Evolutionary conservation across 1,140 invertebrate genomes (phyloP), one percentile per base, ranked within the genome.

Genomic region (Battus philenor): DNA sequence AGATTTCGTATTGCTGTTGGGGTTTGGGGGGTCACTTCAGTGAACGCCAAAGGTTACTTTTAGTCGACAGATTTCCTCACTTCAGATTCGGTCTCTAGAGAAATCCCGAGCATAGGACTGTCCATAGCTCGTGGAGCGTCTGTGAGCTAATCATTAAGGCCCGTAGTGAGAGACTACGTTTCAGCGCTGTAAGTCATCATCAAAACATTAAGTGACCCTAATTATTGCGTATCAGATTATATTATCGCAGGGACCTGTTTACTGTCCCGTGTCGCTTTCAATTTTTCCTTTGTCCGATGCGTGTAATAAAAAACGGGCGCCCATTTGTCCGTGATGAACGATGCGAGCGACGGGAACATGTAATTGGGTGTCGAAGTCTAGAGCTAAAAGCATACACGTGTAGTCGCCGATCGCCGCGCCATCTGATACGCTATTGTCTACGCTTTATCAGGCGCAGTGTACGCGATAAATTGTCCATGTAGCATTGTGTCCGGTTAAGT

Each of bases 311-410:
- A 83, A 77, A 69, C 33, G 12, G 33, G 61, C 50, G 60, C 62
- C 73, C 69, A 60, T 73, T 78, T 68, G 67, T 59, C 47, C 59
- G 68, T 82, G 76, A 80, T 77, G 72, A 76, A 80, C 74, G 74
- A 77, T 60, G 48, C 45, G 31, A 48, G 47, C 52, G 61, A 62
- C 61, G 53, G 64, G 50, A 41, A 51, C 56, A 59, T 63, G 72
- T 80, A 84, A 84, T 83, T 84, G 74, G 73, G 68, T 78, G 72
- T 80, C 72, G 68, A 78, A 75, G 77, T 64, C 66, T 71, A 54
- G 50, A 53, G 68, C 72, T 83, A 81, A 84, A 84, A 84, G 80
- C 80, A 81, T 78, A 81, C 75, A 80, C 77, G 68, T 84, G 80
- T 84, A 41, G 56, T 49, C 46, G 39, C 34, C 57, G 67, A 72